Base-by-base conservation (phyloP, 2,888 invertebrate genomes). In the Acleris cristana region DNA sequence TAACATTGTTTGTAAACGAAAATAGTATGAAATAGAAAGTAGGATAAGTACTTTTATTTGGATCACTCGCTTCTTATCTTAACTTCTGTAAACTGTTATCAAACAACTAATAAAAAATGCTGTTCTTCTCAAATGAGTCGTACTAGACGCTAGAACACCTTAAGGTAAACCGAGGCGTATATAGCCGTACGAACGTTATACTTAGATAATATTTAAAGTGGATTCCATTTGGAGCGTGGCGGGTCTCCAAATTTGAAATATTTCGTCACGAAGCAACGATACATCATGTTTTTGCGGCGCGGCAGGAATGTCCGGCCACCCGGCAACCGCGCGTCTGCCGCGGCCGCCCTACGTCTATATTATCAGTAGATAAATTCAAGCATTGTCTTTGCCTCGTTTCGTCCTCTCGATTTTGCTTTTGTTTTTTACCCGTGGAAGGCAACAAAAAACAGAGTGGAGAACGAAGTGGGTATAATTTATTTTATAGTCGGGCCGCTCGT, bases 401-500 rank as follows among this genome's bases (percentile, higher is more conserved):
- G 92, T 91, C 89, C 90, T 90, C 89, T 88, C 85, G 85, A 88
- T 88, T 89, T 89, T 81, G 85, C 89, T 89, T 91, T 92, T 89
- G 85, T 89, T 86, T 86, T 86, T 88, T 85, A 85, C 83, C 81
- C 81, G 82, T 83, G 87, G 85, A 84, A 81, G 86, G 86, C 86
- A 86, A 92, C 90, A 91, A 92, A 92, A 92, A 92, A 90, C 86
- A 87, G 89, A 91, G 91, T 89, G 86, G 90, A 91, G 89, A 90
- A 87, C 89, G 90, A 90, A 92, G 91, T 91, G 92, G 91, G 90
- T 92, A 92, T 92, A 92, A 92, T 92, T 92, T 92, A 92, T 92
- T 92, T 92, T 91, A 92, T 92, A 90, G 92, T 87, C 89, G 86
- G 89, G 83, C 88, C 88, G 90, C 89, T 92, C 92, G 91, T 92